These are phyloP conservation scores for Trichacis sp. DNA, from an alignment of 2,888 invertebrate genomes.

Conservation along the genomic window DNA sequence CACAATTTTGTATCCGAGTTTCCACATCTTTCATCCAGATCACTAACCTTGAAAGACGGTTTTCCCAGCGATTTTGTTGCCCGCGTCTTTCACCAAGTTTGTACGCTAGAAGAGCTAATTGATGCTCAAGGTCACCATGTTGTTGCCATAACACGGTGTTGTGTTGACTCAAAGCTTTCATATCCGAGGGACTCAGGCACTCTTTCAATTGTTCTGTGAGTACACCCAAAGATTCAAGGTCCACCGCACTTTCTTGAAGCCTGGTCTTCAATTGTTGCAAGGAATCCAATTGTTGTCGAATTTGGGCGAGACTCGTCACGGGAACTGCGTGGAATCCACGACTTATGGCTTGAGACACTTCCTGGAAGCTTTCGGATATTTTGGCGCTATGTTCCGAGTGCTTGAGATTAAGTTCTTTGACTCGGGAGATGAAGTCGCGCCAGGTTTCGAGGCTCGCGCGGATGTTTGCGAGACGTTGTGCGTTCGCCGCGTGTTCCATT, in stretches of 20 bases:
- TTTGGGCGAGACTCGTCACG: slow-evolving; percentile 73
- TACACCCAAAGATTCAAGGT: slow-evolving; percentile 79
- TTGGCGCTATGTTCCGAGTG: slow-evolving; percentile 76
- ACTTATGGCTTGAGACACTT: slow-evolving; percentile 75
- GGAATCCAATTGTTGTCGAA: slow-evolving; percentile 76
- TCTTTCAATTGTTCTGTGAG: slow-evolving; percentile 87
- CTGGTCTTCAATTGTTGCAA: slow-evolving; percentile 75
- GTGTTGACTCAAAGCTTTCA: slow-evolving; percentile 83
- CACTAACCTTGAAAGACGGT: slow-evolving; percentile 75
- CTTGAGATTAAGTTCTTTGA: slow-evolving; percentile 74
- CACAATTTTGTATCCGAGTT: slow-evolving; percentile 65
- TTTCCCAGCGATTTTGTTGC: slow-evolving; percentile 79
- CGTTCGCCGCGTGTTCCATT: slow-evolving; percentile 84
- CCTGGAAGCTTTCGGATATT: slow-evolving; percentile 75
- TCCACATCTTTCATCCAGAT: slow-evolving; percentile 81
- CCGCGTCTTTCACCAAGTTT: slow-evolving; percentile 81
- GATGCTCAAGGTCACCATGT: slow-evolving; percentile 84
- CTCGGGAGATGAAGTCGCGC: slow-evolving; percentile 80
- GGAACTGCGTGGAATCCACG: slow-evolving; percentile 70
- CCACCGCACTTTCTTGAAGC: slow-evolving; percentile 73
- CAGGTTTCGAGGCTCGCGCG: slow-evolving; percentile 86
- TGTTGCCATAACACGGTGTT: slow-evolving; percentile 85
- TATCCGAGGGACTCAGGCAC: slow-evolving; percentile 85
- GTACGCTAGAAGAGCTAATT: slow-evolving; percentile 79
- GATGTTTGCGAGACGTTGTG: slow-evolving; percentile 82